These are phyloP conservation scores for Cantharis nigra DNA, from an alignment of 2,888 invertebrate species.

Conservation along the genomic window DNA sequence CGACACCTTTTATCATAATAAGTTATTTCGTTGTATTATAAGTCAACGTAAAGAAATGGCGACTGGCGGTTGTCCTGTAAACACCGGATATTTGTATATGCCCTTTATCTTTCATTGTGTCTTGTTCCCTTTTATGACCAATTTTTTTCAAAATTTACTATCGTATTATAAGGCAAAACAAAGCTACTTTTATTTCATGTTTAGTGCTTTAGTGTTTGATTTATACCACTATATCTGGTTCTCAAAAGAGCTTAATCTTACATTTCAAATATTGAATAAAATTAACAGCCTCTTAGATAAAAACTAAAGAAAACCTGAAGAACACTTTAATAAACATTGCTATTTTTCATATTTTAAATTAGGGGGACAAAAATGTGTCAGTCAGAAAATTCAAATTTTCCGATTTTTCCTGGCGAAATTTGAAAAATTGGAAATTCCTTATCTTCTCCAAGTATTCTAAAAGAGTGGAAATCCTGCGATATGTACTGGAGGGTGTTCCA, in stretches of 20 bases:
- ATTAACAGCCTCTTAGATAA: background rate
- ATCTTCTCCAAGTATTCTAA: too few species aligned
- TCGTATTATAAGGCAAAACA: background rate
- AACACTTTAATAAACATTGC: too few species aligned
- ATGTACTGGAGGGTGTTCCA: too few species aligned
- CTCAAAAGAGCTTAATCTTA: background rate
- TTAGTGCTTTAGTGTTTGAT: background rate
- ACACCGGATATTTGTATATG: slow-evolving; percentile 31
- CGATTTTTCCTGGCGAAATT: too few species aligned
- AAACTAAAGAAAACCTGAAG: too few species aligned
- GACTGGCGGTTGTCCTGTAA: slow-evolving; percentile 26
- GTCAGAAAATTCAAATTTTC: too few species aligned
- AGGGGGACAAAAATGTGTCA: too few species aligned
- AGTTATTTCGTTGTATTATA: slow-evolving; percentile 13
- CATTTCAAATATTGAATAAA: background rate
- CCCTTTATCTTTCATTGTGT: slow-evolving; percentile 27
- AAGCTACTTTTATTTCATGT: background rate
- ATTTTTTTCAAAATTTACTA: background rate
- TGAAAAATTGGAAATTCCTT: too few species aligned
- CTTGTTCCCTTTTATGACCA: slow-evolving; percentile 18
- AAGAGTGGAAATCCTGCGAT: too few species aligned
- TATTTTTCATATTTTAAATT: too few species aligned
- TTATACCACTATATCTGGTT: background rate
- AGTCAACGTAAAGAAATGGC: slow-evolving; percentile 11
- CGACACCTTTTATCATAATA: slow-evolving; percentile 16